Evolutionary conservation across 2,797 vertebrate genomes (phyloP).

Genomic region (Tauraco hartlaubi): DNA sequence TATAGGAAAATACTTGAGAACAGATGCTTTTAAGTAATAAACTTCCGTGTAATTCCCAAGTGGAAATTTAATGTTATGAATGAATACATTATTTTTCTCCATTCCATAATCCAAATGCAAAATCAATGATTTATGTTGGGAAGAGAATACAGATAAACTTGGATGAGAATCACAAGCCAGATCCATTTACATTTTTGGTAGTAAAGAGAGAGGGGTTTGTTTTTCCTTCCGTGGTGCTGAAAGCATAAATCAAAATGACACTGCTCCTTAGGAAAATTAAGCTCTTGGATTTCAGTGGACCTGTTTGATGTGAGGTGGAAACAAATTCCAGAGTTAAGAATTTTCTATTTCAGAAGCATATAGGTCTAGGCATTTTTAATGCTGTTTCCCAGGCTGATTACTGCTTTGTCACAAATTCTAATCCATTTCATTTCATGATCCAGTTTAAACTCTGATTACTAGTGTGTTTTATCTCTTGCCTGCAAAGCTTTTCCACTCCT

Average conservation of each 20-base stretch:
- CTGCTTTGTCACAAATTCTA: not conserved
- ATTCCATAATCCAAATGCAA: not conserved
- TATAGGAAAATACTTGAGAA: not conserved
- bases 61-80: not conserved
- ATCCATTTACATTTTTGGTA: not conserved
- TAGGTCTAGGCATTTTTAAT: not conserved
- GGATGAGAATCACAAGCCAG: not conserved
- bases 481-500: not conserved
- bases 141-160: not conserved
- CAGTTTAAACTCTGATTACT: not conserved
- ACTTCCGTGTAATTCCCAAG: not conserved
- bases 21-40: not conserved
- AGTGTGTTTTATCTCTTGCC: not conserved
- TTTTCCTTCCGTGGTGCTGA: not conserved
- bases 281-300: not conserved
- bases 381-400: not conserved
- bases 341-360: not conserved
- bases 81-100: not conserved
- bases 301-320: not conserved
- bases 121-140: not conserved
- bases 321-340: not conserved
- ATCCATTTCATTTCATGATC: not conserved
- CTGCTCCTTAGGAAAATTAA: not conserved
- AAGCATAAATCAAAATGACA: slow-evolving; percentile 4
- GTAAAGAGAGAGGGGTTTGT: not conserved